Percentiles rank a stretch among this genome's conserved stretches.
Evolutionary conservation across 2,113 vertebrate genomes (phyloP).

Genomic region (Chaetodon auriga): DNA sequence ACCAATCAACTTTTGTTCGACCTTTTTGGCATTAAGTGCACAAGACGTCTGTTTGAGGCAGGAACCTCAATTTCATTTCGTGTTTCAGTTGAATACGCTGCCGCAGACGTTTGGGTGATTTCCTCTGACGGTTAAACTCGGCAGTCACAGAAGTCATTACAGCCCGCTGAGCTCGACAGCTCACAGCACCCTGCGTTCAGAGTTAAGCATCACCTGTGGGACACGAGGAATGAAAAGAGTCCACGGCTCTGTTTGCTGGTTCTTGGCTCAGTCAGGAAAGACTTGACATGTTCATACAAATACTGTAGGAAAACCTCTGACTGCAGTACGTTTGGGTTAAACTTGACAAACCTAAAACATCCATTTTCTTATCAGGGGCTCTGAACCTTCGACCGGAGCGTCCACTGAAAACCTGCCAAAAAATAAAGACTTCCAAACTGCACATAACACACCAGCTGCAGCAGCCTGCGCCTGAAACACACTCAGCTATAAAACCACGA

Average conservation of each 20-base stretch:
- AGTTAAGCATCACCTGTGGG: background rate
- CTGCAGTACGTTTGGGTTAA: background rate
- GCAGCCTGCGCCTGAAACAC: background rate
- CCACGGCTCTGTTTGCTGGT: background rate
- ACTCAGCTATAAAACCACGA: background rate
- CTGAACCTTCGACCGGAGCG: background rate
- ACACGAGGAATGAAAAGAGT: background rate
- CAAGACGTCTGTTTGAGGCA: background rate
- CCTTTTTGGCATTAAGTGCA: background rate
- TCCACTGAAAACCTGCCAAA: background rate
- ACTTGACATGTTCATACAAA: background rate
- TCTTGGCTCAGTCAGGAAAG: constrained; percentile 10
- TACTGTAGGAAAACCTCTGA: background rate
- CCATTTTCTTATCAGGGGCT: too few relatives aligned
- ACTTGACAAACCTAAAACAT: background rate
- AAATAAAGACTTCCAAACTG: background rate
- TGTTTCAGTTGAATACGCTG: constrained; percentile 16
- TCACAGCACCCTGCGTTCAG: background rate
- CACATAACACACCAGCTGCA: background rate
- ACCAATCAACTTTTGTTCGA: background rate
- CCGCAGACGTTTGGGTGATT: constrained; percentile 28
- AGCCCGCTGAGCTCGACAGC: background rate
- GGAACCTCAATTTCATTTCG: constrained; percentile 2
- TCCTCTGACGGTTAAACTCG: constrained; percentile 28
- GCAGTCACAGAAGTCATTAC: constrained; percentile 27